A percentile compares a stretch with the other conserved stretches of the same genome.
phyloP scores from a whole-genome alignment of 1,140 invertebrate species.

The Drosophila neocordata region DNA sequence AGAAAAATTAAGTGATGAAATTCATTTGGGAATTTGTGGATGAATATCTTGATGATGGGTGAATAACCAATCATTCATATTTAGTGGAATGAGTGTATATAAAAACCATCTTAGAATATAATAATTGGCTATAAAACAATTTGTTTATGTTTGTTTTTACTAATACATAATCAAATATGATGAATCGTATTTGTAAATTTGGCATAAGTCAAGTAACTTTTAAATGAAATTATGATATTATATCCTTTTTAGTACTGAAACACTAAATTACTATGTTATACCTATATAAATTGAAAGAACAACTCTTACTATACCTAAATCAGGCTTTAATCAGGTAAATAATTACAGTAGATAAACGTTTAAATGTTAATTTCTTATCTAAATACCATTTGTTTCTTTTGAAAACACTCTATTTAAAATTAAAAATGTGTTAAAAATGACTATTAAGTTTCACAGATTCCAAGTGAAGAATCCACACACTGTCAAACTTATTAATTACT shows the following conservation, averaged over 20 bases:
- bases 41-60: neutral
- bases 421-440: neutral
- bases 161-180: too few relatives aligned
- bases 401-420: neutral
- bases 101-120: neutral
- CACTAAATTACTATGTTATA: too few relatives aligned
- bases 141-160: too few relatives aligned
- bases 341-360: neutral
- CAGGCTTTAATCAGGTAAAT: neutral
- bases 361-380: neutral
- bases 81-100: neutral
- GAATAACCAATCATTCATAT: conserved; percentile 1
- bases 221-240: too few relatives aligned
- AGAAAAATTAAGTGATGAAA: conserved; percentile 11
- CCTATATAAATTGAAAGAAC: too few relatives aligned
- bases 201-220: too few relatives aligned
- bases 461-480: too few relatives aligned
- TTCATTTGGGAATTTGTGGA: neutral
- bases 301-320: too few relatives aligned
- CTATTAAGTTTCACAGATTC: neutral
- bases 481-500: neutral
- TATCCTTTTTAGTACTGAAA: too few relatives aligned
- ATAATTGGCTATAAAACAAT: too few relatives aligned
- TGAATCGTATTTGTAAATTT: too few relatives aligned
- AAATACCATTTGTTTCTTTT: neutral